Base-by-base conservation (phyloP, 2,797 vertebrate species). In the Pitangus sulphuratus region DNA sequence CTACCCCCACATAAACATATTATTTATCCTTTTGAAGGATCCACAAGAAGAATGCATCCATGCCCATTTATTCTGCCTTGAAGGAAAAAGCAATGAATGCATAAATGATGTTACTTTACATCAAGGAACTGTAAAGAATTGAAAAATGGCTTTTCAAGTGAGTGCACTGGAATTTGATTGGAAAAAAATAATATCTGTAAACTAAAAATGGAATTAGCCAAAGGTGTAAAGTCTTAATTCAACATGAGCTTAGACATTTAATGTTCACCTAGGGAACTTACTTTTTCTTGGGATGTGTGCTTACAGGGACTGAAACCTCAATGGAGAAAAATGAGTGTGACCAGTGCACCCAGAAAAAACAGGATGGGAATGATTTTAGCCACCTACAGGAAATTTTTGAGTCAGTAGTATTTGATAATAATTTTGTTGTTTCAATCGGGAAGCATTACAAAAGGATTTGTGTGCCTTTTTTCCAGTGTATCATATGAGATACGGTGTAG, bases 31-130 rank as follows among this genome's bases (percentile, higher is more conserved):
- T 94, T 77, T 83, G 78, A 96, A 89, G 82, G n/a, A 84, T 76
- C 81, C 35, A 30, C 64, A 78, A 61, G 75, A 83, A 83, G 60
- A 71, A 68, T 87, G 28, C 45, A 64, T 78, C 45, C 69, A 40
- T 78, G 50, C 31, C 76, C 18, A 48, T 93, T 78, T 93, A 58
- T 84, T 83, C 65, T 95, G 72, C 82, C 65, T 94, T 80, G 50
- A 61, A 89, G 84, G 50, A 81, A 85, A 92, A 96, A 91, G 39
- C 75, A 83, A 39, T 94, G 75, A 92, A 92, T 93, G 50, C 61
- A 69, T 91, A 91, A 92, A 85, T 71, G 37, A 71, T 71, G 30
- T 89, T 95, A 68, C 78, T 77, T 28, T 83, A 65, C 11, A 12
- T 69, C 0, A 2, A 80, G 42, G 39, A 47, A 50, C n/a, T 69